Conservation (phyloP, 1,140 invertebrate species). For the Asobara japonica region DNA sequence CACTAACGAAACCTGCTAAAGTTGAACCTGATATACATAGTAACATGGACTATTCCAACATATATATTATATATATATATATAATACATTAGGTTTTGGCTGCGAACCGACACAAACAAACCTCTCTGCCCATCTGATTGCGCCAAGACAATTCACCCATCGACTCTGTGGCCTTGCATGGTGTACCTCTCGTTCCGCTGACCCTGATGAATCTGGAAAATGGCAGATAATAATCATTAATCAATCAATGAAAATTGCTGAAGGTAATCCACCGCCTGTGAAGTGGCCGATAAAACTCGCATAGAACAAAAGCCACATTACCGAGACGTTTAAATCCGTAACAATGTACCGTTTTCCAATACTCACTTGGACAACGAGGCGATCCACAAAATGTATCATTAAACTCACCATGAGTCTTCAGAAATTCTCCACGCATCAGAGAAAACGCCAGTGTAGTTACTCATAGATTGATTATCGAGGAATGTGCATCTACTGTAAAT, state of each 20-base stretch:
- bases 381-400: not conserved
- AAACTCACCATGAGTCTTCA: conserved; percentile 71
- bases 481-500: not conserved
- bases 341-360: conserved; percentile 14
- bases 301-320: not conserved
- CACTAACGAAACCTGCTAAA: too few relatives aligned
- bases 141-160: too few relatives aligned
- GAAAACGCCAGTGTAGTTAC: not conserved
- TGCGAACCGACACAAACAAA: too few relatives aligned
- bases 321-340: not conserved
- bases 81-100: too few relatives aligned
- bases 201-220: not conserved
- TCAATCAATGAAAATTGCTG: not conserved
- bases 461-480: not conserved
- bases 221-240: not conserved
- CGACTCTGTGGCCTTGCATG: too few relatives aligned
- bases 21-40: too few relatives aligned
- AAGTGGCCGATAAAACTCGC: not conserved
- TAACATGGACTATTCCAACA: too few relatives aligned
- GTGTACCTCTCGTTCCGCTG: too few relatives aligned
- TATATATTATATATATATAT: too few relatives aligned
- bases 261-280: not conserved
- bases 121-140: too few relatives aligned
- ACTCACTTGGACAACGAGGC: not conserved
- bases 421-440: not conserved